Evolutionary conservation across 1,140 invertebrate genomes (phyloP).

Genomic region (Paraescarpia echinospica): DNA sequence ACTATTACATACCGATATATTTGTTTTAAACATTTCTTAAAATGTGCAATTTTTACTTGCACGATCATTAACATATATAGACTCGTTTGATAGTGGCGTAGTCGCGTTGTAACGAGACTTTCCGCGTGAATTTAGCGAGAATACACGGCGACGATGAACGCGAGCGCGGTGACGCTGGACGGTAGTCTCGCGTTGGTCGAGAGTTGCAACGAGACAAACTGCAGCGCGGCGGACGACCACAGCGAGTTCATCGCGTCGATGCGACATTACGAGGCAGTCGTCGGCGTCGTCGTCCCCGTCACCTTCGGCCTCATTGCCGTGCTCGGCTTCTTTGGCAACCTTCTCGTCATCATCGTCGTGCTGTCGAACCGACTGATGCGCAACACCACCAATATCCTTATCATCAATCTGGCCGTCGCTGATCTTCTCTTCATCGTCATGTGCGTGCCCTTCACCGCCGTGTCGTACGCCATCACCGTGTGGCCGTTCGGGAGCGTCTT

Average conservation of each 20-base stretch:
- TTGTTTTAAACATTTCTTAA: not conserved
- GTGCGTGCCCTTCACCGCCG: conserved; percentile 75
- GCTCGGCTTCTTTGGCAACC: conserved; percentile 85
- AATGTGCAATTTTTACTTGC: not conserved
- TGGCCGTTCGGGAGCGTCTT: conserved; percentile 91
- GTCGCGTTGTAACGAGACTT: not conserved
- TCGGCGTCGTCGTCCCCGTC: conserved; percentile 69
- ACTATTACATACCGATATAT: not conserved
- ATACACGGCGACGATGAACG: not conserved
- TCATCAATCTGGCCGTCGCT: conserved; percentile 80
- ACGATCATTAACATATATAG: not conserved
- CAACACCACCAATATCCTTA: conserved; percentile 86
- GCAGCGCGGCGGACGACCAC: not conserved
- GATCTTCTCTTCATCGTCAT: conserved; percentile 93
- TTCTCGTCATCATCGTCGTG: conserved; percentile 78
- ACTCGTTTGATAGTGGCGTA: not conserved
- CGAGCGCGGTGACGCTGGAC: not conserved
- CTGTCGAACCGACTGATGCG: conserved; percentile 88
- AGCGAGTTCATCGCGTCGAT: not conserved
- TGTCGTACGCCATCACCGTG: conserved; percentile 54
- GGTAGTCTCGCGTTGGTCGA: not conserved
- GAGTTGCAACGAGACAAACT: not conserved
- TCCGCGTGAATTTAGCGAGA: not conserved
- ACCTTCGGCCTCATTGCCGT: conserved; percentile 86
- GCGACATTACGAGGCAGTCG: conserved; percentile 34